Evolutionary conservation across 2,113 vertebrate genomes (phyloP).

Genomic region (Rostratula benghalensis): DNA sequence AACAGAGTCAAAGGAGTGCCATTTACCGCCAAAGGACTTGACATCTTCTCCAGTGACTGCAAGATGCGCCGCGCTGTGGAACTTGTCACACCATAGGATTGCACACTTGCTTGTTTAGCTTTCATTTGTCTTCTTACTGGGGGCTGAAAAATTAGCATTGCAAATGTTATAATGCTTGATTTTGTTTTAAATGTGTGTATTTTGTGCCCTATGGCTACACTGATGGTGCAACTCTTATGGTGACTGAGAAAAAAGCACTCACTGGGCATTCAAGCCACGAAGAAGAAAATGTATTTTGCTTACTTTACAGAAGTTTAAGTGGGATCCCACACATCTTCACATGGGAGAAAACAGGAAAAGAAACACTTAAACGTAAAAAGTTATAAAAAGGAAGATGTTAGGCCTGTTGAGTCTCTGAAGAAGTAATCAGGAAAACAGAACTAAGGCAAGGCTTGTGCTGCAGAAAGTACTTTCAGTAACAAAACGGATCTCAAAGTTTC

Average conservation of each 20-base stretch:
- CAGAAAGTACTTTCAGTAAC: not conserved
- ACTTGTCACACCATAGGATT: constrained; percentile 92
- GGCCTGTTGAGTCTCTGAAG: not conserved
- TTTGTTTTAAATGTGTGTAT: not conserved
- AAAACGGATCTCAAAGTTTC: not conserved
- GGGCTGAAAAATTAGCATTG: constrained; percentile 74
- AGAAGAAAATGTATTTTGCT: not conserved
- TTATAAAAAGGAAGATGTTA: not conserved
- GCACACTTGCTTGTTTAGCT: constrained; percentile 86
- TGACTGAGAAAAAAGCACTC: not conserved
- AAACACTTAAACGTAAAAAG: not conserved
- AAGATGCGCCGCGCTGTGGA: constrained; percentile 93
- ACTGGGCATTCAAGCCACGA: not conserved
- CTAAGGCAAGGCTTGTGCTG: not conserved
- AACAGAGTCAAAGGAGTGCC: not conserved
- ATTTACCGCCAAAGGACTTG: constrained; percentile 92
- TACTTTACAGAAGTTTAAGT: not conserved
- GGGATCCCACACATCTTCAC: not conserved
- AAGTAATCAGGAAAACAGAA: not conserved
- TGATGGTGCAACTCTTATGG: not conserved
- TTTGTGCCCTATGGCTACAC: not conserved
- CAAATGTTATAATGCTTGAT: not conserved
- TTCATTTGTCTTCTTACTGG: constrained; percentile 92
- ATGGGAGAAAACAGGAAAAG: not conserved
- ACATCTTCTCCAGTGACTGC: constrained; percentile 96